Base-by-base conservation (phyloP, 2,113 vertebrate genomes). In the Larimichthys polyactis region DNA sequence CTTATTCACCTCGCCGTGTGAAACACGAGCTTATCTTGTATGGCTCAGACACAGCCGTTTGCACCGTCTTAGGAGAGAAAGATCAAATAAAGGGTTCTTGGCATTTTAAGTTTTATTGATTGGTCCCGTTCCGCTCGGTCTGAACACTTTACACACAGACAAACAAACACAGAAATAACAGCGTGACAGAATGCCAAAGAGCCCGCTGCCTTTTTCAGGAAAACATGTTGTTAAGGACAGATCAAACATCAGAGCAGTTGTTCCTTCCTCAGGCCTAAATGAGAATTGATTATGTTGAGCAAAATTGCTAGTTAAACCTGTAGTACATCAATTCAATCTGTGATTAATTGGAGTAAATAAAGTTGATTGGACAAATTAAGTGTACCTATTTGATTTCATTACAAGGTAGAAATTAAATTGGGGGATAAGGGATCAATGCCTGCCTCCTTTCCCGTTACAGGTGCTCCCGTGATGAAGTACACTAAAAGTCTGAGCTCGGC, bases 341-440 rank as follows among this genome's bases (percentile, higher is more conserved):
- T 84, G 93, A 95, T 93, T 94, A 94, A 95, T 93, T 90, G 84
- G 77, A 68, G 67, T 92, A 91, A 94, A 91, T 94, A 89, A 86
- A 90, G 85, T 90, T 93, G 92, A 94, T 94, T 90, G 89, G 89
- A 91, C 85, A 93, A 96, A 95, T 91, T 81, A 91, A 92, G 92
- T 91, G 84, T 64, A 87, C 83, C 84, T 80, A 91, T 92, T 93
- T 90, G 84, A 91, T 94, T 94, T 90, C 87, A 94, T 93, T 93
- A 93, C 84, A n/a, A 52, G 62, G 71, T 70, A 78, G 91, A 94
- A 90, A 94, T 93, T 88, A 91, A 93, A 91, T 88, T 82, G 85
- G 78, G 79, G 83, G 79, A 85, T 87, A 84, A 82, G 80, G 90
- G 85, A 93, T 94, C 93, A 67, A 89, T 90, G 83, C 59, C 67